Evolutionary conservation across 92 coral and sea anemone species (phyloP), one percentile per base, ranked within the genome.

Genomic region (Umimayanthus chanpuru): DNA sequence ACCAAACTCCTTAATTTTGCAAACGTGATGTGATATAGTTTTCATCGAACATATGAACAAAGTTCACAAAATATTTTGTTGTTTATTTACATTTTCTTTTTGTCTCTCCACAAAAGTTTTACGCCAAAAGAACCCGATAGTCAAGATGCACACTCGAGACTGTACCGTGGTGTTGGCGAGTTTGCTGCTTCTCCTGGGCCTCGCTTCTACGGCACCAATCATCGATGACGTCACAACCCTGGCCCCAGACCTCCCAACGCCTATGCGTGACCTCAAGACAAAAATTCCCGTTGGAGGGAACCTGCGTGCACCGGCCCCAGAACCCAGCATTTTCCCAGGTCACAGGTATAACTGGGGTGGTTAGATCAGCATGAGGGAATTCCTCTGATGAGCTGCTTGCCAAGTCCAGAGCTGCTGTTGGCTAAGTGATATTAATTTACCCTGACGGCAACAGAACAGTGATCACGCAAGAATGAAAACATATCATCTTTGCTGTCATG

Each of bases 131-230:
- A 76, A 76, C 4, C 53, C 49, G 4, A 39, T n/a, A 76, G 11
- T 20, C 26, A 40, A 23, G n/a, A 76, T 76, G 80, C 10, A 20
- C 26, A 76, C 0, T 29, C 15, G 26, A 20, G 80, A 55, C 53
- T 41, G 23, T 76, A 76, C 53, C 10, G 50, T 76, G 25, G 38
- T 28, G 38, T 71, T 71, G 12, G 40, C 40, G 18, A 15, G 76
- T 71, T 32, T 76, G 26, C 55, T 76, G 80, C 25, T 76, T 41
- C 29, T 76, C 26, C 29, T 40, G 80, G 6, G 80, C 53, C 56
- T 76, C 47, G 44, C 28, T 43, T 38, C 80, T 40, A 56, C 80
- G 55, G 80, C 80, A 23, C 80, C 80, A 20, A 25, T 39, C 28
- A 36, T 4, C 6, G 14, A 76, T 14, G 2, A 20, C 25, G 80